phyloP scores from a whole-genome alignment of 2,113 vertebrate species.

The Grammomys dolichurus region DNA sequence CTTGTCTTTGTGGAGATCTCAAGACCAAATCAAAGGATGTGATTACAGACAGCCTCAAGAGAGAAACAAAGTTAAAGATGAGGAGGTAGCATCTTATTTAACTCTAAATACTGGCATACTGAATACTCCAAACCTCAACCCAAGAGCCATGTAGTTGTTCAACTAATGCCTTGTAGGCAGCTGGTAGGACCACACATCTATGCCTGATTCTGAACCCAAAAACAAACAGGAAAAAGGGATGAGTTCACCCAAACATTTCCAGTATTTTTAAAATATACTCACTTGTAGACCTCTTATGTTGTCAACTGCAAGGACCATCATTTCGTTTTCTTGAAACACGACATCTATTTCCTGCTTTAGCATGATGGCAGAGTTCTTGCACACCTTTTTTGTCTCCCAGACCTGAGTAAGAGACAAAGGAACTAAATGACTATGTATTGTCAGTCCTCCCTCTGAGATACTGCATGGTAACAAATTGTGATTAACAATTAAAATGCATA shows the following conservation, averaged over 20 bases:
- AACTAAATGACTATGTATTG: conserved; percentile 20
- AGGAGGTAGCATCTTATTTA: background rate
- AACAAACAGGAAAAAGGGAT: conserved; percentile 24
- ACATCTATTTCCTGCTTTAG: conserved; percentile 96
- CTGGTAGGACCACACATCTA: conserved; percentile 8
- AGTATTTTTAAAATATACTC: conserved; percentile 67
- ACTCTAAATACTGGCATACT: conserved; percentile 32
- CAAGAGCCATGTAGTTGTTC: conserved; percentile 34
- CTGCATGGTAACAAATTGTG: conserved; percentile 37
- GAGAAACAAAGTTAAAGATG: background rate
- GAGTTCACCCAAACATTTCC: conserved; percentile 46
- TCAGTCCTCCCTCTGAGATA: conserved; percentile 11
- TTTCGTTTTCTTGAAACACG: conserved; percentile 88
- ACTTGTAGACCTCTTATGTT: conserved; percentile 94
- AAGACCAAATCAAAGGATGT: conserved; percentile 17
- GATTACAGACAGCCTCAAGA: background rate
- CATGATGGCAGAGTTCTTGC: conserved; percentile 91
- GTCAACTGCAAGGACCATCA: conserved; percentile 92
- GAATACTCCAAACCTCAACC: background rate
- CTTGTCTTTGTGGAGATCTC: background rate
- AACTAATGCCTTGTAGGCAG: background rate
- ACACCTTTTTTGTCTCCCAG: conserved; percentile 96
- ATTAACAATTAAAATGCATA: conserved; percentile 57
- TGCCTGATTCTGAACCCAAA: background rate
- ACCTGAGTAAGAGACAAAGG: conserved; percentile 87